Conservation (phyloP, 2,888 invertebrate genomes). For the Drosophila kanekoi region DNA sequence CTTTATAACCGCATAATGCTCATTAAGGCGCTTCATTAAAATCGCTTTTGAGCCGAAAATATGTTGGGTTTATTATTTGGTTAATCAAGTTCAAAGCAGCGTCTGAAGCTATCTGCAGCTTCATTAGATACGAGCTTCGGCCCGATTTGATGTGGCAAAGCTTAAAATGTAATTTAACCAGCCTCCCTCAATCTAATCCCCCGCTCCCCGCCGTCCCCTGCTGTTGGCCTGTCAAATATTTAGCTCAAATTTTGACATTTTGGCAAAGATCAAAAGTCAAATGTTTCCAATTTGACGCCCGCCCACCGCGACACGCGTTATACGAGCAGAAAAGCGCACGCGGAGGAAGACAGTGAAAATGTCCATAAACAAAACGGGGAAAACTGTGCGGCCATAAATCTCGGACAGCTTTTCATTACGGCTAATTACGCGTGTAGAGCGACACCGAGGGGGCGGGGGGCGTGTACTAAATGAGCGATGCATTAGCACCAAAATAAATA, state of each 20-base stretch:
- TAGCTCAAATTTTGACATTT: slow-evolving; percentile 50
- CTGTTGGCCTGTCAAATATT: slow-evolving; percentile 34
- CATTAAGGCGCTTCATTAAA: slow-evolving; percentile 7
- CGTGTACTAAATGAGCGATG: slow-evolving; percentile 25
- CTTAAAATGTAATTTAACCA: slow-evolving; percentile 21
- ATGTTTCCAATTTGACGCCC: slow-evolving; percentile 41
- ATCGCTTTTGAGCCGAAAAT: slow-evolving; percentile 22
- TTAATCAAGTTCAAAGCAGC: slow-evolving; percentile 32
- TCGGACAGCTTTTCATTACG: slow-evolving; percentile 63
- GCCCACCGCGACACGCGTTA: slow-evolving; percentile 7
- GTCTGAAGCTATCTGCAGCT: slow-evolving; percentile 1
- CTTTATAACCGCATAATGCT: slow-evolving; percentile 1
- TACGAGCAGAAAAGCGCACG: slow-evolving; percentile 1
- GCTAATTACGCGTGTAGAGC: slow-evolving; percentile 48
- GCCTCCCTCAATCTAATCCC: neutral
- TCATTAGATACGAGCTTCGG: slow-evolving; percentile 10
- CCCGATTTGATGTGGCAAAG: neutral
- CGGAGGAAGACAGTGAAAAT: slow-evolving; percentile 11
- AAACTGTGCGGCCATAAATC: slow-evolving; percentile 55
- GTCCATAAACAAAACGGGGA: slow-evolving; percentile 42
- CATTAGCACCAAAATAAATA: slow-evolving; percentile 56
- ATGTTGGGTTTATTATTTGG: slow-evolving; percentile 27
- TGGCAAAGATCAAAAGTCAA: slow-evolving; percentile 64
- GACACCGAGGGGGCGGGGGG: neutral
- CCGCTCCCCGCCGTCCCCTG: neutral